Evolutionary conservation across 2,113 vertebrate genomes (phyloP).

Genomic region (Ptychochromis oligacanthus): DNA sequence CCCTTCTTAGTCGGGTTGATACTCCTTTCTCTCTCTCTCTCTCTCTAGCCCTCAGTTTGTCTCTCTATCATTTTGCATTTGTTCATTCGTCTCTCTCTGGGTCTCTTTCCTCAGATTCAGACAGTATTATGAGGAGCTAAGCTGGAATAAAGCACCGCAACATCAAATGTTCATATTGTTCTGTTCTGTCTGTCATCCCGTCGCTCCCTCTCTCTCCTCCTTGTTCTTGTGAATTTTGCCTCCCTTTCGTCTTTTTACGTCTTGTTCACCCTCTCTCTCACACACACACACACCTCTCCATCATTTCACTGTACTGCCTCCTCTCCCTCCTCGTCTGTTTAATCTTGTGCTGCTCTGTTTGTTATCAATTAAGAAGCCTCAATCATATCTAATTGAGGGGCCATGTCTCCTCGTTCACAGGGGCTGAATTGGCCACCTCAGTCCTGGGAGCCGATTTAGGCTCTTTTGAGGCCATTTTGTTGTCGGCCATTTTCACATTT

Average conservation of each 20-base stretch:
- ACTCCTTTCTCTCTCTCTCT: conserved; percentile 58
- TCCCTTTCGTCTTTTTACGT: conserved; percentile 1
- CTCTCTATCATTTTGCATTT: conserved; percentile 47
- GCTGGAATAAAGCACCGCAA: conserved; percentile 71
- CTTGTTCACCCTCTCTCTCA: conserved; percentile 13
- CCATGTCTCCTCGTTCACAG: conserved; percentile 38
- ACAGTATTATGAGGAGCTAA: conserved; percentile 75
- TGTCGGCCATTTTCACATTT: conserved; percentile 75
- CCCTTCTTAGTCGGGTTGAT: conserved; percentile 79
- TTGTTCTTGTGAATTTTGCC: conserved; percentile 27
- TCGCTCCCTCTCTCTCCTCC: conserved; percentile 11
- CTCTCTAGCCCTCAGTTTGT: conserved; percentile 24
- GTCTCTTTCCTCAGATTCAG: conserved; percentile 66
- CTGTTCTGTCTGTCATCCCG: conserved; percentile 55
- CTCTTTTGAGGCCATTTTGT: conserved; percentile 76
- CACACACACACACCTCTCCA: not conserved
- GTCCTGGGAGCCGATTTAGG: conserved; percentile 68
- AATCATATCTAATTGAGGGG: conserved; percentile 67
- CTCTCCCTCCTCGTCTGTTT: conserved; percentile 27
- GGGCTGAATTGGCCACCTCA: conserved; percentile 52
- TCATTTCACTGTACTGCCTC: conserved; percentile 12
- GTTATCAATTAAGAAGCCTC: conserved; percentile 70
- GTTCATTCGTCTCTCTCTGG: conserved; percentile 60
- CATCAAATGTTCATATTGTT: conserved; percentile 76
- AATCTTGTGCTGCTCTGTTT: conserved; percentile 59